Conservation (phyloP, 2,113 vertebrate genomes). For the Hylia prasina region DNA sequence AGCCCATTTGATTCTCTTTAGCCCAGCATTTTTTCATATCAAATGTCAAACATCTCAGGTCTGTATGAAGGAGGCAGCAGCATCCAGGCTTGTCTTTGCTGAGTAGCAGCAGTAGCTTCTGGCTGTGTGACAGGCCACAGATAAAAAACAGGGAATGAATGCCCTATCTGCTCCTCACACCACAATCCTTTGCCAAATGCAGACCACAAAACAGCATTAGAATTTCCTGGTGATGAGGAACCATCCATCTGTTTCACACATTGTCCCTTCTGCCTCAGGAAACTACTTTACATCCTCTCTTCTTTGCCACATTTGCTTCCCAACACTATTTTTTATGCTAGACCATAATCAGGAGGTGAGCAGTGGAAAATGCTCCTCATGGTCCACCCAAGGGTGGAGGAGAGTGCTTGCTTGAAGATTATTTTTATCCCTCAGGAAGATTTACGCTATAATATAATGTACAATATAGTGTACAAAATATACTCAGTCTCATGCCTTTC, state of each 20-base stretch:
- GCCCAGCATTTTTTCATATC: background rate
- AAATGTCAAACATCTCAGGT: background rate
- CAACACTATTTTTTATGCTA: background rate
- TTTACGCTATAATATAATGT: too few species aligned
- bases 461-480: background rate
- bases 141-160: background rate
- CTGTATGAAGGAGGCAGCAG: background rate
- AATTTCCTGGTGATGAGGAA: background rate
- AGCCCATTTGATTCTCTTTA: background rate
- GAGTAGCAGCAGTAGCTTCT: background rate
- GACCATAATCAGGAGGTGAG: background rate
- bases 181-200: background rate
- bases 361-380: background rate
- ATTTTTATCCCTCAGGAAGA: background rate
- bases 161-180: background rate
- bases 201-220: background rate
- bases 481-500: background rate
- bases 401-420: background rate
- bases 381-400: background rate
- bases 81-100: background rate
- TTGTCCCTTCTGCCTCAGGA: background rate
- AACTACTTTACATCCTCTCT: background rate
- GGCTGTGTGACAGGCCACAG: background rate
- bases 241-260: background rate
- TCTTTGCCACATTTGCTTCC: background rate